A percentile compares a stretch with the other conserved stretches of the same genome.
Evolutionary conservation across 2,888 invertebrate species (phyloP).

Genomic region (Liodrosophila aerea): DNA sequence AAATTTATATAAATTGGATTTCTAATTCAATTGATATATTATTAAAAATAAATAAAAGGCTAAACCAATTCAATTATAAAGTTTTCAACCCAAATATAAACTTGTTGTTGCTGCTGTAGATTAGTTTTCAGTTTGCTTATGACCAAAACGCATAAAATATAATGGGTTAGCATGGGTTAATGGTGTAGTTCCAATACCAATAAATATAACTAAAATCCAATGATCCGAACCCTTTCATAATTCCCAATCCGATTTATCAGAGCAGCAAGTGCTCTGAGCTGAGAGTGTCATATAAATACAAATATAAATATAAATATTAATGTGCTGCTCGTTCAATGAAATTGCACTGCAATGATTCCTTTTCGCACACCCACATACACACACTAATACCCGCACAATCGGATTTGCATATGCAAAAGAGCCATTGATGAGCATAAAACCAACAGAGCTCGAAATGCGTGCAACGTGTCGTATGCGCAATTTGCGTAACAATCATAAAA

Average conservation of each 20-base stretch:
- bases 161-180: too few species aligned
- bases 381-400: too few species aligned
- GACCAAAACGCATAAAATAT: too few species aligned
- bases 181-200: too few species aligned
- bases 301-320: slow-evolving; percentile 47
- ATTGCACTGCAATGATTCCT: slow-evolving; percentile 14
- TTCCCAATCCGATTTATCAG: not conserved
- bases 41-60: too few species aligned
- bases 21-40: too few species aligned
- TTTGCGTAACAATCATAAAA: slow-evolving; percentile 12
- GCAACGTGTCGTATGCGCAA: slow-evolving; percentile 46
- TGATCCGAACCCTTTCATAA: not conserved
- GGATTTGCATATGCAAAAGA: slow-evolving; percentile 22
- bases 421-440: not conserved
- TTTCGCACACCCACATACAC: not conserved
- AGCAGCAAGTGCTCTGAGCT: not conserved
- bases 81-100: too few species aligned
- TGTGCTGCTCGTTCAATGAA: slow-evolving; percentile 38
- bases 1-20: too few species aligned
- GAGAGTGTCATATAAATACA: slow-evolving; percentile 2
- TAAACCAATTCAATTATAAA: too few species aligned
- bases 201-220: too few species aligned
- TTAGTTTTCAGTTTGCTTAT: too few species aligned
- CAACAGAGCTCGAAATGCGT: slow-evolving; percentile 11
- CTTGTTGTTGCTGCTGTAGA: too few species aligned